Evolutionary conservation across 2,113 vertebrate species (phyloP).

Genomic region (Protobothrops mucrosquamatus): DNA sequence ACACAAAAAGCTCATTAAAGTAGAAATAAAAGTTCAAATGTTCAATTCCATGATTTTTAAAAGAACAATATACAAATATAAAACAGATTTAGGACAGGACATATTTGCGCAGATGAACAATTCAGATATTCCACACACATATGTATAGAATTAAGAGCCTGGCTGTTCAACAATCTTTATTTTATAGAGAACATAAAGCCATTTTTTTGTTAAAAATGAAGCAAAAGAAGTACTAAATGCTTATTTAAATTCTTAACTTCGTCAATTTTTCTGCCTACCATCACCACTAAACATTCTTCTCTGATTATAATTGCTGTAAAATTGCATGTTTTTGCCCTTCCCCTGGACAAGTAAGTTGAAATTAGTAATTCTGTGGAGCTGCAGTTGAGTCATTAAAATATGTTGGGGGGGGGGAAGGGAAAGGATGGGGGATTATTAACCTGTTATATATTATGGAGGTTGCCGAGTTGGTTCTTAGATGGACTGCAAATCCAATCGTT

Average conservation of each 20-base stretch:
- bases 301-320: slow-evolving; percentile 62
- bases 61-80: neutral
- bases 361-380: slow-evolving; percentile 54
- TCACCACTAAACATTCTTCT: slow-evolving; percentile 49
- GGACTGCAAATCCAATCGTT: slow-evolving; percentile 59
- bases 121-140: neutral
- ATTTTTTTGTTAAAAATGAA: slow-evolving; percentile 6
- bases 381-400: slow-evolving; percentile 65
- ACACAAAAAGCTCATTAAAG: neutral
- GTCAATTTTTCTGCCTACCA: slow-evolving; percentile 41
- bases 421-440: slow-evolving; percentile 33
- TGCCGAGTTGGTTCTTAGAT: slow-evolving; percentile 56
- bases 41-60: neutral
- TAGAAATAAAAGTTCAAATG: neutral
- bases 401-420: neutral
- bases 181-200: neutral
- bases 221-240: slow-evolving; percentile 3
- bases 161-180: neutral
- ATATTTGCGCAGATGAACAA: neutral
- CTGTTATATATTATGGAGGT: slow-evolving; percentile 62
- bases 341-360: slow-evolving; percentile 61
- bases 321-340: slow-evolving; percentile 61
- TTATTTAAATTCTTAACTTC: slow-evolving; percentile 35
- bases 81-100: neutral
- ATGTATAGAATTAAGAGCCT: neutral